Percentiles rank a stretch among this genome's conserved stretches.
Evolutionary conservation across 2,888 invertebrate species (phyloP).

Genomic region (Keiferia lycopersicella): DNA sequence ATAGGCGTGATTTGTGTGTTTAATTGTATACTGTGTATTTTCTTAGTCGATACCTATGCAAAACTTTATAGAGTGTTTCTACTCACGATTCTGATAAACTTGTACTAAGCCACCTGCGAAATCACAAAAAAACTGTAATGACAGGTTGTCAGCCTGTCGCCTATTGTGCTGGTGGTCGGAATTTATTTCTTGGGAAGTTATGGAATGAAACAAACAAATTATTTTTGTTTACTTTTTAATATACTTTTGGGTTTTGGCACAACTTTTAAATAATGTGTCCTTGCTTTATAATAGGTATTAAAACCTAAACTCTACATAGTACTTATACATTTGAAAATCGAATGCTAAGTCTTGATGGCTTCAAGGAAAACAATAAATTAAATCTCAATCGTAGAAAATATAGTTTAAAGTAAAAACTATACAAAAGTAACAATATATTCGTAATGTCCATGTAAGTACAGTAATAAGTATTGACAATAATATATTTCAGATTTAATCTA

Average conservation of each 20-base stretch:
- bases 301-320: constrained; percentile 70
- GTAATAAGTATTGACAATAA: constrained; percentile 25
- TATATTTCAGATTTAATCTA: constrained; percentile 12
- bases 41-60: no score
- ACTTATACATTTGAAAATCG: constrained; percentile 67
- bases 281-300: constrained; percentile 74
- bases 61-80: no score
- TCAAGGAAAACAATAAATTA: constrained; percentile 42
- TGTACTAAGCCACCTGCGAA: no score
- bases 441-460: constrained; percentile 17
- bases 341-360: constrained; percentile 51
- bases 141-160: no score
- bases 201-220: constrained; percentile 53
- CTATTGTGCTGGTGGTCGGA: background rate
- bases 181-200: background rate
- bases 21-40: no score
- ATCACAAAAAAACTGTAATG: no score
- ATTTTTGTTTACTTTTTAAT: constrained; percentile 71
- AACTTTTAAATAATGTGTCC: constrained; percentile 80
- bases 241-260: constrained; percentile 81
- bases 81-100: no score
- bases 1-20: no score
- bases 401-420: constrained; percentile 36
- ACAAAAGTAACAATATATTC: constrained; percentile 41
- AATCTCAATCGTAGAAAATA: constrained; percentile 42